These are phyloP conservation scores for Perdix hodgsoniae DNA, from an alignment of 2,797 vertebrate species.

Conservation along the genomic window DNA sequence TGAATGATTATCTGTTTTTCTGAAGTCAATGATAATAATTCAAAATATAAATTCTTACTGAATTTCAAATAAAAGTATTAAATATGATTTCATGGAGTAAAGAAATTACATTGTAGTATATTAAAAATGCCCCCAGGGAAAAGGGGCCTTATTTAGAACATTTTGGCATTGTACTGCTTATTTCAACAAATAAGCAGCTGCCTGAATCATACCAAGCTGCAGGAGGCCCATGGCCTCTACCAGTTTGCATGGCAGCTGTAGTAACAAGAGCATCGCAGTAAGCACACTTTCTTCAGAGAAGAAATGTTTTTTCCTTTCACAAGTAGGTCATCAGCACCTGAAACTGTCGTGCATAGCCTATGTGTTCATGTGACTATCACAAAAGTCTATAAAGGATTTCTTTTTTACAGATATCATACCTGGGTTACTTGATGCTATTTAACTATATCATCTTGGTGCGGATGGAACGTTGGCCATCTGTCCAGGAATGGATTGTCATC, in stretches of 20 bases:
- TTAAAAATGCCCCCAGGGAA: background rate
- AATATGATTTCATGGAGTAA: background rate
- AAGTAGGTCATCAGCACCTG: background rate
- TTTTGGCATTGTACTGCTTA: background rate
- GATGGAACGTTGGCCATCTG: conserved; percentile 94
- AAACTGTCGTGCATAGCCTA: background rate
- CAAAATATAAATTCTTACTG: background rate
- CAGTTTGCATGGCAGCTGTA: background rate
- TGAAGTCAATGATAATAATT: background rate
- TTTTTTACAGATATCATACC: conserved; percentile 89
- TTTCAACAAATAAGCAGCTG: background rate
- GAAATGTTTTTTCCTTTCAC: background rate
- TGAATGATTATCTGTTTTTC: background rate
- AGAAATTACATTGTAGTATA: background rate
- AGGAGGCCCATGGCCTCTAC: background rate
- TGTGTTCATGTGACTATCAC: background rate
- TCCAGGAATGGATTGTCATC: conserved; percentile 97
- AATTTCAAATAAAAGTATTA: background rate
- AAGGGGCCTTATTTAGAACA: background rate
- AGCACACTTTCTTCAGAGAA: background rate
- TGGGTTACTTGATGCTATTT: conserved; percentile 95
- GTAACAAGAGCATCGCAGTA: background rate
- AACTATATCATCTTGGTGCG: conserved; percentile 98
- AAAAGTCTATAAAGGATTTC: background rate
- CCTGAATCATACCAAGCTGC: background rate